phyloP scores from a whole-genome alignment of 1,140 invertebrate species.

The Glossosoma conforme region DNA sequence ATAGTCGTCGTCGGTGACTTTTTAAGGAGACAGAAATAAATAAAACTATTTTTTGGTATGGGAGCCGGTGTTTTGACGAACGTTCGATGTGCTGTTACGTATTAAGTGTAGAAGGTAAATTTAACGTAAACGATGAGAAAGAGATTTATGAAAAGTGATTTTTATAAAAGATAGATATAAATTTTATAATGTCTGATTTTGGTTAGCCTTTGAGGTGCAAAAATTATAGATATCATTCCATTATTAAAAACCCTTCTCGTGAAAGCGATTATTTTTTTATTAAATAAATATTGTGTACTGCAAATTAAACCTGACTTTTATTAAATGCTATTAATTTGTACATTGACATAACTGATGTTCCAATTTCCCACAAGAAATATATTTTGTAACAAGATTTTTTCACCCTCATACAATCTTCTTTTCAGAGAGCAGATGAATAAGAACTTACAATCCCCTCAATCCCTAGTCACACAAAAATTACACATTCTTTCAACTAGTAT shows the following conservation, averaged over 20 bases:
- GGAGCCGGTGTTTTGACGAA: constrained; percentile 25
- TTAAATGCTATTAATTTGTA: not conserved
- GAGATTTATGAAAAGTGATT: constrained; percentile 32
- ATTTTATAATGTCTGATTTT: constrained; percentile 33
- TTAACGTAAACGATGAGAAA: constrained; percentile 26
- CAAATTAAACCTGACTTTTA: constrained; percentile 22
- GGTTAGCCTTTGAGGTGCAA: constrained; percentile 32
- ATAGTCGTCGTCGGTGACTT: constrained; percentile 26
- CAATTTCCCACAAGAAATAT: too few species aligned
- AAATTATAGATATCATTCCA: constrained; percentile 33
- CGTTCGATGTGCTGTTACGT: constrained; percentile 31
- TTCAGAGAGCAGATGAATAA: too few species aligned
- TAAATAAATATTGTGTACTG: constrained; percentile 34
- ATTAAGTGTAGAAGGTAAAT: constrained; percentile 30
- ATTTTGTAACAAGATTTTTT: too few species aligned
- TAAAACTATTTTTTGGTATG: constrained; percentile 32
- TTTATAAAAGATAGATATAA: constrained; percentile 33
- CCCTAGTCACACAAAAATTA: too few species aligned
- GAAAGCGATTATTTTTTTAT: constrained; percentile 33
- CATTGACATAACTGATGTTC: too few species aligned
- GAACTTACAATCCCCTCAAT: too few species aligned
- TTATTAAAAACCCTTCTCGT: constrained; percentile 31
- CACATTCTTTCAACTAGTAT: too few species aligned
- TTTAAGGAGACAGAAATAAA: constrained; percentile 26
- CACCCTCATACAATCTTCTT: too few species aligned